These are phyloP conservation scores for Gorsachius goisagi DNA, from an alignment of 2,113 vertebrate species.

Conservation along the genomic window DNA sequence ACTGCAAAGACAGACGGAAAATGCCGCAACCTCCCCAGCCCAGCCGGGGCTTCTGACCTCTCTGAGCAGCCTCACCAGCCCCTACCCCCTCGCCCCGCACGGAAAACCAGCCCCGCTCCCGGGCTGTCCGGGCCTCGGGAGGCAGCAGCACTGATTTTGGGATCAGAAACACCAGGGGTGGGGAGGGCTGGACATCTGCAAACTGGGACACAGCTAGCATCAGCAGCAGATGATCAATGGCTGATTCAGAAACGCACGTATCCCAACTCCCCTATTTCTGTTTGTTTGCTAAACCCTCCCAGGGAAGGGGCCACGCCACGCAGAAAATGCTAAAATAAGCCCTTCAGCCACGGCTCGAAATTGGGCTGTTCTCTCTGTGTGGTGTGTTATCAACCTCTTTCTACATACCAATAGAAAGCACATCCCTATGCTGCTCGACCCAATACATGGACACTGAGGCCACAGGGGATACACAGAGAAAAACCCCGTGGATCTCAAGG, in stretches of 20 bases:
- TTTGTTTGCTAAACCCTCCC: not conserved
- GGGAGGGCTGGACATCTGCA: not conserved
- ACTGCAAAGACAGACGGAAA: not conserved
- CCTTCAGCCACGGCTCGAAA: not conserved
- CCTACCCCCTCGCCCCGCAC: not conserved
- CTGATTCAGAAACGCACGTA: not conserved
- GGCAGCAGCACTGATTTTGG: not conserved
- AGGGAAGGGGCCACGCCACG: accelerated
- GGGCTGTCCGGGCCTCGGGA: accelerated
- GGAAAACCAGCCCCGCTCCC: not conserved
- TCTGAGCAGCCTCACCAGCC: not conserved
- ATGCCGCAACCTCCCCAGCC: not conserved
- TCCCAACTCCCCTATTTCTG: no score
- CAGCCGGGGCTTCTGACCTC: not conserved
- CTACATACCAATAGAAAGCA: no score
- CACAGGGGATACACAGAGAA: not conserved
- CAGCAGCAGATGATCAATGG: not conserved
- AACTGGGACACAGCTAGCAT: not conserved
- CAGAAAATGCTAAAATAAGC: not conserved
- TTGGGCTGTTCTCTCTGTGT: accelerated
- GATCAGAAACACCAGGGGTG: not conserved
- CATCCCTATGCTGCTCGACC: no score
- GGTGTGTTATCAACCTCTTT: no score
- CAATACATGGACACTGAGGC: not conserved
- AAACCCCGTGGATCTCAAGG: not conserved